Conservation (phyloP, 2,113 vertebrate species). For the Anoplopoma fimbria region DNA sequence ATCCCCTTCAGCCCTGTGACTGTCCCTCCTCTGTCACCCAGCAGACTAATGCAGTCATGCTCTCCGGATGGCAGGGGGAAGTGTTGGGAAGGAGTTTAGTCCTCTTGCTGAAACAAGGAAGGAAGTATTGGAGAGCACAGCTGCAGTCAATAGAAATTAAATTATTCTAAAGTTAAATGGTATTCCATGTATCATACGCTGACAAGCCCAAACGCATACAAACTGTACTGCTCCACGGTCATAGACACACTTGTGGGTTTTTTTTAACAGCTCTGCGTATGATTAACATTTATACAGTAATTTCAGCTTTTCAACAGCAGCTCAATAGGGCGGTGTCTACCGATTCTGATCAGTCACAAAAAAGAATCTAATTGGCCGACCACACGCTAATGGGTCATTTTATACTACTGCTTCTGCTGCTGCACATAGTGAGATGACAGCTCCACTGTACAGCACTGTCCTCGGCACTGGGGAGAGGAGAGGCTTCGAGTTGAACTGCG, state of each 20-base stretch:
- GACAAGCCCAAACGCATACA: background rate
- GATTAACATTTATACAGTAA: background rate
- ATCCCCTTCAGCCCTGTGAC: constrained; percentile 33
- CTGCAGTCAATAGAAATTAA: background rate
- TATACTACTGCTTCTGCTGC: constrained; percentile 17
- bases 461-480: constrained; percentile 9
- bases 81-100: constrained; percentile 27
- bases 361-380: constrained; percentile 26
- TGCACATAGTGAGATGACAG: constrained; percentile 23
- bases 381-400: constrained; percentile 27
- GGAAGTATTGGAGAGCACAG: background rate
- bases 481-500: background rate
- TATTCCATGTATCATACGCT: background rate
- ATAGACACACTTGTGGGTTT: background rate
- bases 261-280: background rate
- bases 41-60: constrained; percentile 19
- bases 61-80: background rate
- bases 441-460: background rate
- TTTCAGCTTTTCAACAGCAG: constrained; percentile 7
- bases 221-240: background rate
- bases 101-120: background rate
- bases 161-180: background rate
- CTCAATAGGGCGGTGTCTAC: background rate
- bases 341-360: background rate
- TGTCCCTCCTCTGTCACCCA: constrained; percentile 28